Evolutionary conservation across 2,797 vertebrate species (phyloP), one percentile per base, ranked within the genome.

Genomic region (Sphaeramia orbicularis): DNA sequence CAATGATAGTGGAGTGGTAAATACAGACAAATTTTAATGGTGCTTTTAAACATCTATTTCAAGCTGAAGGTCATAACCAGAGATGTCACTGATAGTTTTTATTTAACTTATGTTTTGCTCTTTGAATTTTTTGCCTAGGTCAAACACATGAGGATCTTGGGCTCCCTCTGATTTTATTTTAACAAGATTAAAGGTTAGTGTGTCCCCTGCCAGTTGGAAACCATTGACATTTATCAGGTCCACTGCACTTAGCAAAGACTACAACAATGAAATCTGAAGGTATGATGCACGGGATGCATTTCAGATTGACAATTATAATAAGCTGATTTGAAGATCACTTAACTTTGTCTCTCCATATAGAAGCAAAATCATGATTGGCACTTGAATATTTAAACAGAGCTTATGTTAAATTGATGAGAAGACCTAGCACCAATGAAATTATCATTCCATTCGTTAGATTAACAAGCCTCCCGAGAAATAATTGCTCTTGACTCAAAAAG

Each of bases 401-500:
- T 71, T 16, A 10, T 37, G 42, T 52, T 44, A 56, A 54, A 85
- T 69, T 63, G 53, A 84, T 74, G 45, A 62, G 38, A 10, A 44
- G 44, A 72, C 19, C 51, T 43, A 27, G 47, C 57, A 57, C 41
- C 62, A 83, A 77, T 80, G 37, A 71, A 84, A 80, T 78, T 65
- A 85, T 67, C 58, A 50, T 41, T 50, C 72, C 71, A 88, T 89
- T 86, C 83, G 47, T 44, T 27, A 72, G 61, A 83, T 84, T 75
- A 85, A 75, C 12, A 53, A 75, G 72, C 57, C 67, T 58, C 77
- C 62, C 71, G 60, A 77, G 51, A 65, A 67, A 78, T 77, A 84
- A 80, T 73, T 78, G 50, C 53, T 40, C 60, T 67, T 56, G 54
- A 42, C 13, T 78, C 44, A 74, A 73, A 78, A 85, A 55, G 40